Evolutionary conservation across 2,888 invertebrate species (phyloP), one percentile per base, ranked within the genome.

Genomic region (Netelia inedita): DNA sequence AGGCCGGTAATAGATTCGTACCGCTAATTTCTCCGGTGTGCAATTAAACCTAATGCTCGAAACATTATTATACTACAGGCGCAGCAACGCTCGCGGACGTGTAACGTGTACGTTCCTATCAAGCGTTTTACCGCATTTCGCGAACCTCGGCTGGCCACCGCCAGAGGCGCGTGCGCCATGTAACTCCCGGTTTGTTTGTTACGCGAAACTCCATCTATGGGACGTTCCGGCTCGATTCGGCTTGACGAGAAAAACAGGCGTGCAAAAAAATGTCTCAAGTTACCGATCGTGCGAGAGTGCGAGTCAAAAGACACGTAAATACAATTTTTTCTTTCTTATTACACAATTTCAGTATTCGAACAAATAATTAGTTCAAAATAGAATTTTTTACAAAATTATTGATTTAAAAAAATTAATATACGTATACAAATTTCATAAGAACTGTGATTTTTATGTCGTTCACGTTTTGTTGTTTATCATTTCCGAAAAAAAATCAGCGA

Each of bases 41-140:
- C 87, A 89, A 91, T 91, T 91, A 91, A 90, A 88, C 83, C 74
- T 88, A 88, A 79, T 79, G 79, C 79, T 65, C 41, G 65, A 66
- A 81, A 79, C 69, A 75, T 76, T 80, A 80, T 79, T 72, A 78
- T 78, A 61, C 50, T 16, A 71, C 53, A 66, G 63, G 57, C 55
- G 74, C 63, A 79, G 57, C 73, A 53, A 46, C 55, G 46, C 23
- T 57, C 21, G 11, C 23, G 14, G 61, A 71, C 65, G n/a, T 63
- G 55, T 76, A 82, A 46, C 2, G n/a, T 50, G 41, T 28, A 72
- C 43, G 73, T 71, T 83, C 59, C 41, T 46, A 10, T 10, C 61
- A 0, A 28, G 19, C 59, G 78, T 80, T 28, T 35, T 43, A 59
- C 71, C 65, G 61, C 65, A 78, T 79, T 81, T 85, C 73, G 57